A percentile compares a stretch with the other conserved stretches of the same genome.
phyloP scores from a whole-genome alignment of 2,888 invertebrate genomes.

The Heliconius ismenius region DNA sequence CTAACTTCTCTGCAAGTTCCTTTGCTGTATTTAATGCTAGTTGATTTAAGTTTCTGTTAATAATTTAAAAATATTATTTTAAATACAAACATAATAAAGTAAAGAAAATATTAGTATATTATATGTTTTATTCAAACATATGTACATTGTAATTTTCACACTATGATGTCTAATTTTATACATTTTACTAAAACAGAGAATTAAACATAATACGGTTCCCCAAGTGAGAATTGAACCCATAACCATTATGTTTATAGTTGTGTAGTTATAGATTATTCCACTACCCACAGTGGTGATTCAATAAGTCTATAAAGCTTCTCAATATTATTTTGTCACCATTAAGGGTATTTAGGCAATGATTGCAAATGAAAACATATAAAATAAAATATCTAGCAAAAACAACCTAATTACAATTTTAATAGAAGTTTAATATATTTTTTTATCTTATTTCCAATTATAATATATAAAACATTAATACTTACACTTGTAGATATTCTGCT shows the following conservation, averaged over 20 bases:
- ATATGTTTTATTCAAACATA: background rate
- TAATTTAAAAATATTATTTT: background rate
- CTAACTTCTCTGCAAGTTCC: constrained; percentile 86
- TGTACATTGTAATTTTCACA: background rate
- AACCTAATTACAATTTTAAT: background rate
- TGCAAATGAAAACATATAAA: too few relatives aligned
- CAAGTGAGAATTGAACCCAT: too few relatives aligned
- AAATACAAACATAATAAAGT: background rate
- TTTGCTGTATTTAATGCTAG: constrained; percentile 85
- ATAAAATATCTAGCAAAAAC: background rate
- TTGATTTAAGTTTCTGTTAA: constrained; percentile 84
- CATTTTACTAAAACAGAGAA: too few relatives aligned
- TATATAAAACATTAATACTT: constrained; percentile 44
- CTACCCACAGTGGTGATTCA: too few relatives aligned
- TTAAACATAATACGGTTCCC: too few relatives aligned
- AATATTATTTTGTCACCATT: too few relatives aligned
- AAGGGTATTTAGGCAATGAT: too few relatives aligned
- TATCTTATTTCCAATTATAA: too few relatives aligned
- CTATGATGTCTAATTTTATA: background rate
- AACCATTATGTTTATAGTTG: too few relatives aligned
- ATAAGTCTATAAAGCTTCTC: too few relatives aligned
- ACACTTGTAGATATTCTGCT: constrained; percentile 86
- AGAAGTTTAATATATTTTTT: constrained; percentile 10
- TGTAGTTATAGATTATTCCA: too few relatives aligned
- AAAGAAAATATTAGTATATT: background rate